Base-by-base conservation (phyloP, 1,140 invertebrate species). In the Solenopsis fugax region DNA sequence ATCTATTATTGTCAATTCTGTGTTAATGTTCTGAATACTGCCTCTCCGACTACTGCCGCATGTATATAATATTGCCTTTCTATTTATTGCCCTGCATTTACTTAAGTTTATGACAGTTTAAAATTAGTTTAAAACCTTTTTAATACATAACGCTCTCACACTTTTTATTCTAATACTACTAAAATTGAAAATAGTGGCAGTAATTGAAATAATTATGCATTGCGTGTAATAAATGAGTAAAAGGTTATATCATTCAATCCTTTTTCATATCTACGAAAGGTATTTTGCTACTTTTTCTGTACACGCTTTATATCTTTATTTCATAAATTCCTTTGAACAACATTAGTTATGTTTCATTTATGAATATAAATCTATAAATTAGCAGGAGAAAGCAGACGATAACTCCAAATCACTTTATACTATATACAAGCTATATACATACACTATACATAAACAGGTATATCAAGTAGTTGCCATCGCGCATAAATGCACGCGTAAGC, bases 401-500 rank as follows among this genome's bases (percentile, higher is more conserved):
- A 60, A 21, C 18, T 60, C 37, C 48, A 24, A 60, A 4, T n/a
- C 41, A 9, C 5, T 34, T 50, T 71, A 24, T 37, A 58, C 16
- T 41, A 41, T 7, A 3, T 41, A 41, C 41, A 41, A 41, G 29
- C 29, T 29, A 41, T 41, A 41, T 29, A 29, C 29, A 41, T 29
- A 29, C 29, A 29, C 29, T 29, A 29, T 29, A 29, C 56, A 69
- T 21, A 6, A n/a, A 50, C n/a, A 9, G 45, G 4, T 71, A 64
- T 24, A 37, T 65, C 29, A n/a, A 41, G 24, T 71, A 67, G 29
- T 21, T 56, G 16, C 29, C 45, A 56, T 72, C n/a, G 54, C 29
- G 18, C 24, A 50, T 24, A 82, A 81, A 58, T 48, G 78, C 65
- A 45, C 78, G 24, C 24, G 37, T 73, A 60, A 84, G 54, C 80